Evolutionary conservation across 2,113 vertebrate genomes (phyloP), one percentile per base, ranked within the genome.

Genomic region (Periophthalmodon schlosseri): DNA sequence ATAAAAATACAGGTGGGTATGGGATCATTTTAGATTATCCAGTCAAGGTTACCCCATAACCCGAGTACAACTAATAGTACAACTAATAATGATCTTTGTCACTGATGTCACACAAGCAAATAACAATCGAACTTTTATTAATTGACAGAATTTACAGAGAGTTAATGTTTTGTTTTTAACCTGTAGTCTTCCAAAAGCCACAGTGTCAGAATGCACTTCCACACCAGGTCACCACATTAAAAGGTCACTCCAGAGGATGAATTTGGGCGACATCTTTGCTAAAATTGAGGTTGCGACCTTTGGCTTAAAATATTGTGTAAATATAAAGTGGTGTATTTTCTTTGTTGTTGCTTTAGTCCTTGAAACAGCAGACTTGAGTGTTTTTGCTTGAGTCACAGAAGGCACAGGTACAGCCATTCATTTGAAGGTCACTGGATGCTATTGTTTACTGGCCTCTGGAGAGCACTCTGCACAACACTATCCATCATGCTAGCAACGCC

Each of bases 371-470:
- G 49, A 71, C 14, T 61, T 21, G 6, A 63, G 28, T 74, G 21
- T 23, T 28, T 84, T 24, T 75, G 47, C 16, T 24, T 0, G 5
- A 50, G 36, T 49, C 44, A 69, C 44, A 36, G 12, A 57, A 12
- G 9, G 47, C 71, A 58, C 76, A 71, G 50, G 39, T 54, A 72
- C 49, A 49, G 33, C 15, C 9, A 24, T 58, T 56, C 39, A 60
- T 47, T 24, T 57, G 64, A 78, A 85, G 82, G 82, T 77, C 78
- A 76, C 0, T 4, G 11, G 1, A 34, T 74, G 56, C 76, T 49
- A 52, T 83, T 87, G 78, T 78, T 82, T 78, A 49, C 70, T 28
- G 78, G 75, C 76, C 73, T 76, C 68, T 46, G 70, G 28, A 74
- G 73, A 49, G 49, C 76, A 36, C 54, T 69, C 54, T 1, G 5